Percentiles rank a stretch among this genome's conserved stretches.
Evolutionary conservation across 92 coral and sea anemone genomes (phyloP).

Genomic region (Epizoanthus scotinus): DNA sequence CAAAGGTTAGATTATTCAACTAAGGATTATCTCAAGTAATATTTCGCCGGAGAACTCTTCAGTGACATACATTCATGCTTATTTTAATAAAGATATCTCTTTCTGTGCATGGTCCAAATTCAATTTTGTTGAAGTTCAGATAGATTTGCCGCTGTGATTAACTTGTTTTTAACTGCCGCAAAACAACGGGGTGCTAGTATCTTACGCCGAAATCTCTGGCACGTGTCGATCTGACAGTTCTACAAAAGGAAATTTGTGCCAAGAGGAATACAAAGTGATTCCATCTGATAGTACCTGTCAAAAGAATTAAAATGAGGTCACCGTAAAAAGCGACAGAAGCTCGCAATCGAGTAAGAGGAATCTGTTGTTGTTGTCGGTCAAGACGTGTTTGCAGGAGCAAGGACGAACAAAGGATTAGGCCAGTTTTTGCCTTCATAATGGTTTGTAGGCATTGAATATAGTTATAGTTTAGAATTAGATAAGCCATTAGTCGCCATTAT

Average conservation of each 20-base stretch:
- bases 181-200: slow-evolving; percentile 15
- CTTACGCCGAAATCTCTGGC: background rate
- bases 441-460: no score
- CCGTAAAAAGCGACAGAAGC: background rate
- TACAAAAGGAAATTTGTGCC: slow-evolving; percentile 35
- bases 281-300: slow-evolving; percentile 7
- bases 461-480: no score
- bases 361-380: background rate
- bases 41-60: no score
- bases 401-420: no score
- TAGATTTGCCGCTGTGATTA: no score
- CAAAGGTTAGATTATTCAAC: no score
- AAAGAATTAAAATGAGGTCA: background rate
- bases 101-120: background rate
- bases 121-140: background rate
- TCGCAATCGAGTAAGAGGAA: background rate
- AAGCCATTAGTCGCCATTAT: no score
- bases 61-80: no score
- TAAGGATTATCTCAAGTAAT: no score
- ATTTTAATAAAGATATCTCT: no score
- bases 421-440: no score
- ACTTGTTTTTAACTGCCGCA: slow-evolving; percentile 5
- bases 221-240: slow-evolving; percentile 39
- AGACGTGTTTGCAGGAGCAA: background rate
- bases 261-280: slow-evolving; percentile 15